These are phyloP conservation scores for Eupeodes luniger DNA, from an alignment of 2,888 invertebrate genomes.

Conservation along the genomic window DNA sequence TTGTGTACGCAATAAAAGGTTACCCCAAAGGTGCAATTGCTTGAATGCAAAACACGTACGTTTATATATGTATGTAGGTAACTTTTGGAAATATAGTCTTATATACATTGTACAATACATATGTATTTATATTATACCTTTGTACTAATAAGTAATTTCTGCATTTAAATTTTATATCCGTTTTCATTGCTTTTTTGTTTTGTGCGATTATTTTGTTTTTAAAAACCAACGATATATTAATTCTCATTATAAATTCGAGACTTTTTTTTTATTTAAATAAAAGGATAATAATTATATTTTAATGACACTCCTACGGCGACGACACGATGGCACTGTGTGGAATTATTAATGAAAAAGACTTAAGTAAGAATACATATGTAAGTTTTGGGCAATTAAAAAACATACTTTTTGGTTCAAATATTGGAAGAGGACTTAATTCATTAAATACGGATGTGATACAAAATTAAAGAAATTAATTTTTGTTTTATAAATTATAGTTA, in stretches of 20 bases:
- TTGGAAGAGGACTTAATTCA: too few species aligned
- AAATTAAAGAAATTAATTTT: too few species aligned
- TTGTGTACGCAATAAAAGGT: neutral
- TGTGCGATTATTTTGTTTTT: neutral
- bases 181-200: neutral
- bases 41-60: conserved; percentile 20
- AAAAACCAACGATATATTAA: neutral
- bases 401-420: too few species aligned
- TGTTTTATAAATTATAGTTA: too few species aligned
- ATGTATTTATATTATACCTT: neutral
- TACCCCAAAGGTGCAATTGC: conserved; percentile 27
- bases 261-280: neutral
- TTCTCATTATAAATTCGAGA: conserved; percentile 1
- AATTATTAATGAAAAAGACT: too few species aligned
- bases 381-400: too few species aligned
- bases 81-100: too few species aligned
- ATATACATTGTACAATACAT: too few species aligned
- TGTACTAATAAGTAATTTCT: conserved; percentile 6
- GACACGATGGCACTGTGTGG: too few species aligned
- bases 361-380: too few species aligned
- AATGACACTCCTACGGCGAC: neutral
- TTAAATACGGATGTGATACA: too few species aligned
- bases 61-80: neutral
- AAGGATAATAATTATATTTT: conserved; percentile 6
- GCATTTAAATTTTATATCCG: conserved; percentile 19